Evolutionary conservation across 37 sponge, comb jelly and placozoan genomes (phyloP).

Genomic region (Spongia lamella): DNA sequence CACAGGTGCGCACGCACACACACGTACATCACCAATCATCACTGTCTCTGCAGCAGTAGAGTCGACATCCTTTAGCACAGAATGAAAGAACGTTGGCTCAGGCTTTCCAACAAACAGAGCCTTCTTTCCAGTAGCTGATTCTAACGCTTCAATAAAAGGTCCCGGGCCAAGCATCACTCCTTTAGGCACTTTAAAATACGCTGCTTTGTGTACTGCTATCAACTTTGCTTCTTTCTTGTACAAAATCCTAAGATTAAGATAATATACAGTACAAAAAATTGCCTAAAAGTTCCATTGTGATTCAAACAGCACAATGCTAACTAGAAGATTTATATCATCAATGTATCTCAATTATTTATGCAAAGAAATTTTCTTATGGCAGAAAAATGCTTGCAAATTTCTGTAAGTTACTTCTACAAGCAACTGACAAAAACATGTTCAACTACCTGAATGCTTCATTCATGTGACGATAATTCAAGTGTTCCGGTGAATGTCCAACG

Average conservation of each 20-base stretch:
- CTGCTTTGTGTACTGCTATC: constrained; percentile 67
- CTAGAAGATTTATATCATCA: too few relatives aligned
- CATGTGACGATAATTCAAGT: constrained; percentile 39
- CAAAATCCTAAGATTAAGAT: too few relatives aligned
- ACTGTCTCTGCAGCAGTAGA: constrained; percentile 37
- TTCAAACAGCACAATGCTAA: too few relatives aligned
- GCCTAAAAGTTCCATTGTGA: too few relatives aligned
- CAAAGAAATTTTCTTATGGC: too few relatives aligned
- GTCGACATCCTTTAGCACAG: constrained; percentile 35
- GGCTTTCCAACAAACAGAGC: constrained; percentile 70
- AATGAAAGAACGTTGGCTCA: constrained; percentile 40
- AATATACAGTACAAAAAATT: too few relatives aligned
- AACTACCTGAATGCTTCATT: constrained; percentile 68
- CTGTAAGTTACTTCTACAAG: too few relatives aligned
- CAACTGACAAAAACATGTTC: too few relatives aligned
- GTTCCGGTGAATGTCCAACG: constrained; percentile 68
- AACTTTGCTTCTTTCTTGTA: constrained; percentile 15
- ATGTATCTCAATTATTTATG: too few relatives aligned
- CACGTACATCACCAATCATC: constrained; percentile 68
- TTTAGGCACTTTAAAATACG: constrained; percentile 43
- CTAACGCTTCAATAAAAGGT: constrained; percentile 72
- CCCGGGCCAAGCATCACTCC: constrained; percentile 74
- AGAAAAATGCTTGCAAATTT: too few relatives aligned
- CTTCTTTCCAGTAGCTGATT: constrained; percentile 49
- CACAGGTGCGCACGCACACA: too few relatives aligned